Base-by-base conservation (phyloP, 2,797 vertebrate genomes). In the Adelosebastes latens region DNA sequence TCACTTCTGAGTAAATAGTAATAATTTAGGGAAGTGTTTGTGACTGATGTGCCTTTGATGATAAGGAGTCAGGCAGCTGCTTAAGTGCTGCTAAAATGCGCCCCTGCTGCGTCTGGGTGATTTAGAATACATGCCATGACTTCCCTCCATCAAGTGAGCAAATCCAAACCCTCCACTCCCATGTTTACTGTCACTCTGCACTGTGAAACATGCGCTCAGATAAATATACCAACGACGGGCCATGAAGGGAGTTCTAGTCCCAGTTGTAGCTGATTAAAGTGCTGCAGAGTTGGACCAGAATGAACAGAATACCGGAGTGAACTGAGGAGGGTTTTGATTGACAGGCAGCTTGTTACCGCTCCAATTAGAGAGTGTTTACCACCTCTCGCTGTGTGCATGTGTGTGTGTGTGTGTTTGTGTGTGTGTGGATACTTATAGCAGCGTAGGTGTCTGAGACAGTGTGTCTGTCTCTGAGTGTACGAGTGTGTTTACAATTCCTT, bases 341-440 rank as follows among this genome's bases (percentile, higher is more conserved):
- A 87, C 85, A 89, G 81, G 61, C 27, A 66, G 77, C 81, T 85
- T 89, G 81, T 89, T 90, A 87, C 77, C 55, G 25, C 69, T 66
- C 85, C 84, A 90, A 83, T 90, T 90, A 87, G 72, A 61, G 64
- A 62, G 46, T 87, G 86, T 88, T 85, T 77, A 82, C 78, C 34
- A 60, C 70, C 77, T 78, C 63, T 84, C 74, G 78, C 62, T 79
- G 82, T 25, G 77, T 67, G 53, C 4, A 24, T 61, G 58, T 62
- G 62, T 18, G 62, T 16, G 11, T 24, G 22, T 42, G 49, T 31
- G 18, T 69, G 18, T 52, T 36, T 52, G 16, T 55, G 67, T 65
- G 73, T 71, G 29, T 69, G 49, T 36, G 52, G 18, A 53, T 27
- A 60, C 39, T 18, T 49, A 10, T 32, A 65, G 59, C 31, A 29